phyloP scores from a whole-genome alignment of 2,797 vertebrate genomes.

The Pitangus sulphuratus region DNA sequence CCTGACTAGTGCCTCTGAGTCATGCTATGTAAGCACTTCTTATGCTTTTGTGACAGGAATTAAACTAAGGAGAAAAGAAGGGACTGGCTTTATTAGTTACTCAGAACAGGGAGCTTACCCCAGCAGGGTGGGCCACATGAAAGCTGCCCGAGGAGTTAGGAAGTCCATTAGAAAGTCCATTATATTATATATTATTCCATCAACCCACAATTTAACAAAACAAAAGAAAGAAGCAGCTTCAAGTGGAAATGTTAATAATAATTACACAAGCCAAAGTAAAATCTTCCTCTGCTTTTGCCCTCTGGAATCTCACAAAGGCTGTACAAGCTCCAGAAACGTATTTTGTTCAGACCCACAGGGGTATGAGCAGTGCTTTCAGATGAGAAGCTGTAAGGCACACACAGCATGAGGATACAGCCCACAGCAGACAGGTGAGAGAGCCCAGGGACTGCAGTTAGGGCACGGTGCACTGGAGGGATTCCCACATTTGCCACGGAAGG shows the following conservation, averaged over 20 bases:
- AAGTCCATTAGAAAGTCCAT: not conserved
- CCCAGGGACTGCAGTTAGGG: not conserved
- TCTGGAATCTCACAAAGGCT: not conserved
- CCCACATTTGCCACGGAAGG: not conserved
- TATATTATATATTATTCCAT: not conserved
- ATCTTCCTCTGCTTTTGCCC: not conserved
- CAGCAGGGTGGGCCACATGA: not conserved
- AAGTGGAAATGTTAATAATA: not conserved
- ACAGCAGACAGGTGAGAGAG: not conserved
- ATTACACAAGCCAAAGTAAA: not conserved
- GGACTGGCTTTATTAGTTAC: not conserved
- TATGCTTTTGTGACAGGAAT: not conserved
- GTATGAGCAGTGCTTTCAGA: not conserved
- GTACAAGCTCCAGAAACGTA: not conserved
- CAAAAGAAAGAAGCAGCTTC: not conserved
- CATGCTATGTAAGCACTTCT: not conserved
- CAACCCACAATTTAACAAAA: not conserved
- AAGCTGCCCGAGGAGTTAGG: not conserved
- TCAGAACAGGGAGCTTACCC: not conserved
- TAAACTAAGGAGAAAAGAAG: not conserved
- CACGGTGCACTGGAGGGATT: not conserved
- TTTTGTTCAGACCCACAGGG: not conserved
- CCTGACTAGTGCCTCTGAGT: not conserved
- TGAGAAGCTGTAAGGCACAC: not conserved
- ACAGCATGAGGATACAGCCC: not conserved